Evolutionary conservation across 2,888 invertebrate species (phyloP).

Genomic region (Invenusta paracnida): DNA sequence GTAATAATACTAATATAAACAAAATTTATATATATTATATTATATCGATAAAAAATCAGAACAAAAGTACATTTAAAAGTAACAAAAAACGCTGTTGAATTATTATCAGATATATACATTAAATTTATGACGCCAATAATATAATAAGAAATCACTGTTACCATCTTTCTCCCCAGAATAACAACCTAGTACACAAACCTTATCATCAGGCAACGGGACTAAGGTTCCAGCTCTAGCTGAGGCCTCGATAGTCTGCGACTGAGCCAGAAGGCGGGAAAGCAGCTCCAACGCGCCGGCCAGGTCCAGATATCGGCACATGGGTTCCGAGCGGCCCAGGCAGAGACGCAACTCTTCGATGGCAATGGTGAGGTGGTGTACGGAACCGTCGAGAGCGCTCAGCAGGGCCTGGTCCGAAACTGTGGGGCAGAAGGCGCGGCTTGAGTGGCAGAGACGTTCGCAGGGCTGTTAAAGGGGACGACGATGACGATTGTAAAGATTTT

Average conservation of each 20-base stretch:
- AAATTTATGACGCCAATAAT: no score
- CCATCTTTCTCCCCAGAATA: no score
- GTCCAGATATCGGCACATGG: conserved; percentile 64
- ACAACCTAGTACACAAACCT: no score
- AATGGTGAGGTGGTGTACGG: neutral
- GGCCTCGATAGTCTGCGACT: conserved; percentile 74
- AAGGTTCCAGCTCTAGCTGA: conserved; percentile 72
- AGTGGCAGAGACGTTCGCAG: conserved; percentile 15
- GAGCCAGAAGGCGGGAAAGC: conserved; percentile 73
- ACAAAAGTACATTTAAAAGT: no score
- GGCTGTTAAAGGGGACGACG: conserved; percentile 22
- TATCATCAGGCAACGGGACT: conserved; percentile 76
- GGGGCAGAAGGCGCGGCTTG: conserved; percentile 3
- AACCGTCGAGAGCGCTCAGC: neutral
- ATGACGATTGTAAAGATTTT: no score
- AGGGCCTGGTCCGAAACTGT: conserved; percentile 19
- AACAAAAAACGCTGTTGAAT: no score
- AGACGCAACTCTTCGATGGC: neutral
- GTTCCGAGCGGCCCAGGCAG: neutral
- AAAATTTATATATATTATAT: no score
- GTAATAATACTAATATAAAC: no score
- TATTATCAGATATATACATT: no score
- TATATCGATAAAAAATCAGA: no score
- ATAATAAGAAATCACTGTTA: no score
- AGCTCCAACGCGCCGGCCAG: conserved; percentile 76